Evolutionary conservation across 2,888 invertebrate species (phyloP).

Genomic region (Adelphocoris suturalis): DNA sequence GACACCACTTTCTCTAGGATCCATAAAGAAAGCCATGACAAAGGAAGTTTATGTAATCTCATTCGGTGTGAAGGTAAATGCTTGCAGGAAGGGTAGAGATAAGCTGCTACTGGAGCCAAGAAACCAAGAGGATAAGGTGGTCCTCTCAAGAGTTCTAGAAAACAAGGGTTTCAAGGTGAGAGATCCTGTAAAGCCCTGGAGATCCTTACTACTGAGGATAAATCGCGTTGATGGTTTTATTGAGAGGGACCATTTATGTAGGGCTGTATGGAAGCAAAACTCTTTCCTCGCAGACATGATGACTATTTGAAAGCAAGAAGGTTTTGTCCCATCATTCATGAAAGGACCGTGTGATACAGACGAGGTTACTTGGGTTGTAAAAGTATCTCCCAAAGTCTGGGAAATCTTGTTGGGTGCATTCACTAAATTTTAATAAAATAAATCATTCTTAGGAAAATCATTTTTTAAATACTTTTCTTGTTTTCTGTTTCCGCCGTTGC

Average conservation of each 20-base stretch:
- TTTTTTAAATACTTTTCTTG: too few relatives aligned
- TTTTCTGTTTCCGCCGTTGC: too few relatives aligned
- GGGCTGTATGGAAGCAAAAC: conserved; percentile 1
- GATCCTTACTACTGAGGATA: not conserved
- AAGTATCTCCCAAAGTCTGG: not conserved
- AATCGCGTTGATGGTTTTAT: not conserved
- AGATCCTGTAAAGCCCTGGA: not conserved
- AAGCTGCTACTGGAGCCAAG: not conserved
- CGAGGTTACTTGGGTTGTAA: not conserved
- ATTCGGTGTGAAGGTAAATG: not conserved
- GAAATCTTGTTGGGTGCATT: not conserved
- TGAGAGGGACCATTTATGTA: not conserved
- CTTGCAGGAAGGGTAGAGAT: not conserved
- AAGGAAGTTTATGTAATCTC: not conserved
- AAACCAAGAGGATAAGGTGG: not conserved
- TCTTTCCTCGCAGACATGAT: not conserved
- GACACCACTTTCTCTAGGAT: not conserved
- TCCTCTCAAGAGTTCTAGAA: not conserved
- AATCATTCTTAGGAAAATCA: too few relatives aligned
- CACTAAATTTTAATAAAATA: too few relatives aligned
- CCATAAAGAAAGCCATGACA: not conserved
- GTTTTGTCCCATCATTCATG: not conserved
- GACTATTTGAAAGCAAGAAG: not conserved
- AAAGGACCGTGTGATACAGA: conserved; percentile 7
- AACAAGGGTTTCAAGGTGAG: not conserved